Percentiles rank a stretch among this genome's conserved stretches.
Evolutionary conservation across 2,888 invertebrate genomes (phyloP).

Genomic region (Thereva unica): DNA sequence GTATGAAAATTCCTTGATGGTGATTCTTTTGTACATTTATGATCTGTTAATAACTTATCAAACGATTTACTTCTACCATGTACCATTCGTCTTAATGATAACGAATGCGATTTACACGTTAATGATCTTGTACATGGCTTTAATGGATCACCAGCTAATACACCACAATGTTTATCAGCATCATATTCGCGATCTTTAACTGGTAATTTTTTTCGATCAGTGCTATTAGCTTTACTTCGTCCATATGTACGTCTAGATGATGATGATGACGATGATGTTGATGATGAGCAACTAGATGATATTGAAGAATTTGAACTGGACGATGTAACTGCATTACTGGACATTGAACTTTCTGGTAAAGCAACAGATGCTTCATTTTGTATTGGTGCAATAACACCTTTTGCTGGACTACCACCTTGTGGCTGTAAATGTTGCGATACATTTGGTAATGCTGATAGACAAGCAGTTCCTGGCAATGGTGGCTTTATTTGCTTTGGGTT

Average conservation of each 20-base stretch:
- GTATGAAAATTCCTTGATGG: slow-evolving; percentile 6
- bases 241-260: slow-evolving; percentile 10
- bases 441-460: slow-evolving; percentile 9
- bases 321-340: not conserved
- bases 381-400: slow-evolving; percentile 24
- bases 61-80: slow-evolving; percentile 73
- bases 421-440: slow-evolving; percentile 24
- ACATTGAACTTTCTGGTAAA: slow-evolving; percentile 12
- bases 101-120: slow-evolving; percentile 71
- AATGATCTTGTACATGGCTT: slow-evolving; percentile 80
- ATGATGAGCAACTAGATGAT: slow-evolving; percentile 1
- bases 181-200: slow-evolving; percentile 71
- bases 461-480: slow-evolving; percentile 21
- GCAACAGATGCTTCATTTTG: slow-evolving; percentile 17
- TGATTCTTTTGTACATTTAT: slow-evolving; percentile 40
- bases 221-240: not conserved
- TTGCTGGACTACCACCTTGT: slow-evolving; percentile 22
- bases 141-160: slow-evolving; percentile 66
- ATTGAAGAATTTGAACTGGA: slow-evolving; percentile 20
- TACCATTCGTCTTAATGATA: slow-evolving; percentile 72
- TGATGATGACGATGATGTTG: not conserved
- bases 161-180: slow-evolving; percentile 83
- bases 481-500: slow-evolving; percentile 32
- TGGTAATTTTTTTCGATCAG: slow-evolving; percentile 52
- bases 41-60: slow-evolving; percentile 72